Evolutionary conservation across 2,113 vertebrate genomes (phyloP), one percentile per base, ranked within the genome.

Genomic region (Seriola aureovittata): DNA sequence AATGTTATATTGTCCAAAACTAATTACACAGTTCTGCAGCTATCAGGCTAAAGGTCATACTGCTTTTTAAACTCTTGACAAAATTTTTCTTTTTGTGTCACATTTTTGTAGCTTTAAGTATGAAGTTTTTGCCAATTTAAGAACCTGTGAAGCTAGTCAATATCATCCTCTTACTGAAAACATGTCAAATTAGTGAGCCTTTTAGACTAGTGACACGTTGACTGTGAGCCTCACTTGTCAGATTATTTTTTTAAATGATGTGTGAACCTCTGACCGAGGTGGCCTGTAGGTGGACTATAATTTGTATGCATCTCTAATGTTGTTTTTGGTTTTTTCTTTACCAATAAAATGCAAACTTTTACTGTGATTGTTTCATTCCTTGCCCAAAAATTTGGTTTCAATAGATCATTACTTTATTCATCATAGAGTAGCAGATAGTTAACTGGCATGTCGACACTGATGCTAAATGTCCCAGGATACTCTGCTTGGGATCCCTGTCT

Each of bases 261-360:
- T 87, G 50, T 86, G 68, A 77, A 71, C 40, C 8, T 55, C 57
- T 74, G 50, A 86, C 42, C 0, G 44, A 82, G 81, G 69, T 88
- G 85, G 80, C 78, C 85, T 88, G 71, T 73, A 55, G 67, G 82
- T 88, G 73, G 50, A 65, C 12, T 83, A 25, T 78, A 17, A 84
- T 91, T 89, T 88, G 64, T 85, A 73, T 87, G 59, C 77, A 75
- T 83, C 58, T 85, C 4, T 69, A 23, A 36, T 38, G 36, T 73
- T 77, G 34, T 78, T 62, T 12, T 67, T 19, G 65, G 42, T 70
- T 17, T 71, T 87, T 82, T 78, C 54, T 86, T 89, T 87, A 84
- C 44, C 80, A 93, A 92, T 91, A 93, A 92, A 93, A 81, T 69
- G 55, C 34, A 77, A 58, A 86, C 34, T 88, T 91, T 91, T 91